phyloP scores from a whole-genome alignment of 2,888 invertebrate genomes.

The Drosophila ezoana region DNA sequence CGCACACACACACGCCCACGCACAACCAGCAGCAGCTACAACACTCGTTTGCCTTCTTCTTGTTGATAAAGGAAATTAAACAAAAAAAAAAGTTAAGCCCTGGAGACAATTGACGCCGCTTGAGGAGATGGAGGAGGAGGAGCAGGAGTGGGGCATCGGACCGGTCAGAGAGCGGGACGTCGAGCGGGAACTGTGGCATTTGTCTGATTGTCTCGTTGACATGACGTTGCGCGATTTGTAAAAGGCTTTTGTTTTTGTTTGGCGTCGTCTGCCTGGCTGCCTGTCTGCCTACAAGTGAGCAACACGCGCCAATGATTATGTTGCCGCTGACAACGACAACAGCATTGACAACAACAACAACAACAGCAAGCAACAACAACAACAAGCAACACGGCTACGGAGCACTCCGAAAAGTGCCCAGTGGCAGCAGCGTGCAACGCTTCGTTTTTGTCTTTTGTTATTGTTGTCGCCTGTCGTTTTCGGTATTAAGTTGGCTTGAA shows the following conservation, averaged over 20 bases:
- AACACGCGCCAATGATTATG: constrained; percentile 79
- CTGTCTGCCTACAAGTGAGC: constrained; percentile 70
- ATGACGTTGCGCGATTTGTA: constrained; percentile 76
- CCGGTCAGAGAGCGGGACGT: neutral
- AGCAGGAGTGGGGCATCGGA: neutral
- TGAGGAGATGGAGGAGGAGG: constrained; percentile 1
- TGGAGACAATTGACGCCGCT: constrained; percentile 69
- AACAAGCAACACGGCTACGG: constrained; percentile 27
- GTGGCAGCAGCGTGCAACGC: constrained; percentile 29
- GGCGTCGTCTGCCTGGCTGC: constrained; percentile 24
- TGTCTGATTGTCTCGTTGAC: constrained; percentile 79
- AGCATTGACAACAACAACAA: constrained; percentile 19
- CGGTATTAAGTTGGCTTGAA: constrained; percentile 66
- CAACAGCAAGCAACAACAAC: neutral
- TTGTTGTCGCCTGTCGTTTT: constrained; percentile 17
- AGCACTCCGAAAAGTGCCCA: constrained; percentile 58
- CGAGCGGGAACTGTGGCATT: constrained; percentile 50
- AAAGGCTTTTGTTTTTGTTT: constrained; percentile 62
- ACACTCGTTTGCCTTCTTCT: constrained; percentile 47
- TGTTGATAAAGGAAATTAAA: constrained; percentile 78
- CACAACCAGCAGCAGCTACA: constrained; percentile 22
- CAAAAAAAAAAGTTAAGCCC: constrained; percentile 68
- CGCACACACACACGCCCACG: neutral
- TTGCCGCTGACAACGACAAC: constrained; percentile 69
- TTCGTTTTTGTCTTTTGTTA: constrained; percentile 2